A percentile compares a stretch with the other conserved stretches of the same genome.
phyloP scores from a whole-genome alignment of 1,140 invertebrate genomes.

The Vanessa tameamea region DNA sequence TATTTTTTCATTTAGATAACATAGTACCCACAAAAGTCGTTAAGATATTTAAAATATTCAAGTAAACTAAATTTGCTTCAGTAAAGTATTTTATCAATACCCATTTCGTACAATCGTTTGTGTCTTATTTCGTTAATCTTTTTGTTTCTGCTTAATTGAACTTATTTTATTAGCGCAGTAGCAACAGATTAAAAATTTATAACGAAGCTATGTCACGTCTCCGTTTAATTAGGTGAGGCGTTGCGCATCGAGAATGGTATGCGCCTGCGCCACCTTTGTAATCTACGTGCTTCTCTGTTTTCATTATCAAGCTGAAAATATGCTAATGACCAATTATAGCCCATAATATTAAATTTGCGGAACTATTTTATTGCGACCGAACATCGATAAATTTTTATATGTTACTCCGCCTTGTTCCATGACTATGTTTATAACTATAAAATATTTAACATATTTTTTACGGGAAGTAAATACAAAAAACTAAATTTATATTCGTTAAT shows the following conservation, averaged over 20 bases:
- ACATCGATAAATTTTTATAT: conserved; percentile 21
- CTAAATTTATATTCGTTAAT: background rate
- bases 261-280: conserved; percentile 54
- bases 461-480: background rate
- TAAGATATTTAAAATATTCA: background rate
- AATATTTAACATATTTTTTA: background rate
- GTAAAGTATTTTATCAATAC: background rate
- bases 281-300: conserved; percentile 27
- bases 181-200: conserved; percentile 70
- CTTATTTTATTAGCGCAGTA: conserved; percentile 26
- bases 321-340: conserved; percentile 40
- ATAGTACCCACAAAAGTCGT: background rate
- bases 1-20: background rate
- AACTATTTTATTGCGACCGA: conserved; percentile 22
- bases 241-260: conserved; percentile 48
- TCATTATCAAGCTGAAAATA: conserved; percentile 33
- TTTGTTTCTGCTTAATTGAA: conserved; percentile 10
- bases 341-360: conserved; percentile 31
- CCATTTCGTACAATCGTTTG: background rate
- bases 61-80: background rate
- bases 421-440: background rate
- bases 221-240: conserved; percentile 68
- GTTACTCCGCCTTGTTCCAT: background rate
- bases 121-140: background rate
- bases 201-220: conserved; percentile 64